Evolutionary conservation across 2,797 vertebrate species (phyloP), one percentile per base, ranked within the genome.

Genomic region (Lagodon rhomboides): DNA sequence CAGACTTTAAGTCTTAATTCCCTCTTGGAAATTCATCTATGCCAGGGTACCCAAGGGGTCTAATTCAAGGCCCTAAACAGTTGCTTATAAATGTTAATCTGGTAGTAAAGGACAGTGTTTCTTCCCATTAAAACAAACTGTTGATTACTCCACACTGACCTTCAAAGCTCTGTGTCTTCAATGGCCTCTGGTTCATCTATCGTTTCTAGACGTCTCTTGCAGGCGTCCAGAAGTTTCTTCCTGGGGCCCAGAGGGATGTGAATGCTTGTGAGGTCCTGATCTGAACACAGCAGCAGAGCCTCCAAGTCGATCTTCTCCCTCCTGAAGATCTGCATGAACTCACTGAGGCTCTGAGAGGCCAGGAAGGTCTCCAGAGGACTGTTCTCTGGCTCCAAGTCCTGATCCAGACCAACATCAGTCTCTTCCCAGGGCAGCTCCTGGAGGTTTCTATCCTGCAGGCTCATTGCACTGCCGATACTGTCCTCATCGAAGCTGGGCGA

Each of bases 181-280:
- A 99, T 96, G 81, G 93, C 77, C 4, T 93, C 94, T 1, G 96
- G 94, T 66, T 96, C 95, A 44, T 96, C 95, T 50, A 99, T 86
- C 0, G 95, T 95, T 82, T 96, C 95, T 65, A 91, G 86, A 27
- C 97, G 96, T 80, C 95, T 95, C 85, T 95, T 96, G 85, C 97
- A 94, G 17, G 96, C 97, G 15, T 98, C 97, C 88, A 99, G 75
- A n/a, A 99, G 96, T 92, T 97, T 99, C 90, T 98, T 99, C 43
- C 97, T 95, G 58, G 97, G 96, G 15, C 98, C 98, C 72, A 99
- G 11, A 0, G 98, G 97, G 76, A 99, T 92, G 77, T 95, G 96
- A 83, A 99, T 97, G 87, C 96, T 96, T 83, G 93, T 95, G 63
- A 99, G 94, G 82, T 99, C 97, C 23, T 94, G 90, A 70, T 99